Evolutionary conservation across 2,888 invertebrate species (phyloP).

Genomic region (Drosophila pullipes): DNA sequence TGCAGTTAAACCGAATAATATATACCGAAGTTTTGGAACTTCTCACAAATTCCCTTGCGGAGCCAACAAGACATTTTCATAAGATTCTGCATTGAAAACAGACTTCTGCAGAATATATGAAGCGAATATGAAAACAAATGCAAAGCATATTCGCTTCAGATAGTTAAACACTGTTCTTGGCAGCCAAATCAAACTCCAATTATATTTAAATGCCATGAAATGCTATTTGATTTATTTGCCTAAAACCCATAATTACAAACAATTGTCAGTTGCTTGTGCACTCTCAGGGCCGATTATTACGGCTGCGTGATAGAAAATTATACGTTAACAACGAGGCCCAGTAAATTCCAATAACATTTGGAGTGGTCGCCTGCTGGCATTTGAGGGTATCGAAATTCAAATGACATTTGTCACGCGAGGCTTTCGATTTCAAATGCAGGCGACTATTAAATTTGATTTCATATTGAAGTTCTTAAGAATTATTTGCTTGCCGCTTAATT

Average conservation of each 20-base stretch:
- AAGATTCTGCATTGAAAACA: conserved; percentile 4
- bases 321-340: conserved; percentile 30
- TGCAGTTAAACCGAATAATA: background rate
- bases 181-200: conserved; percentile 60
- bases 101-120: background rate
- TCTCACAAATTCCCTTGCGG: conserved; percentile 7
- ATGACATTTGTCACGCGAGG: conserved; percentile 77
- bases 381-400: conserved; percentile 64
- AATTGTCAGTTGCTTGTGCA: conserved; percentile 66
- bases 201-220: conserved; percentile 79
- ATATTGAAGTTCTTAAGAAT: conserved; percentile 71
- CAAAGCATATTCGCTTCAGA: conserved; percentile 3
- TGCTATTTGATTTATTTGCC: conserved; percentile 66
- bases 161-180: conserved; percentile 55
- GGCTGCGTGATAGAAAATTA: conserved; percentile 61
- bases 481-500: conserved; percentile 63
- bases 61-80: conserved; percentile 2
- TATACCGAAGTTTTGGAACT: background rate
- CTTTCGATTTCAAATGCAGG: conserved; percentile 72
- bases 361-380: conserved; percentile 35
- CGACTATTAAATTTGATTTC: conserved; percentile 72
- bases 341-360: conserved; percentile 24
- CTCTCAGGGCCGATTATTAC: conserved; percentile 62
- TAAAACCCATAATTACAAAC: conserved; percentile 59
- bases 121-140: conserved; percentile 15